Evolutionary conservation across 2,888 invertebrate genomes (phyloP).

Genomic region (Celastrina argiolus): DNA sequence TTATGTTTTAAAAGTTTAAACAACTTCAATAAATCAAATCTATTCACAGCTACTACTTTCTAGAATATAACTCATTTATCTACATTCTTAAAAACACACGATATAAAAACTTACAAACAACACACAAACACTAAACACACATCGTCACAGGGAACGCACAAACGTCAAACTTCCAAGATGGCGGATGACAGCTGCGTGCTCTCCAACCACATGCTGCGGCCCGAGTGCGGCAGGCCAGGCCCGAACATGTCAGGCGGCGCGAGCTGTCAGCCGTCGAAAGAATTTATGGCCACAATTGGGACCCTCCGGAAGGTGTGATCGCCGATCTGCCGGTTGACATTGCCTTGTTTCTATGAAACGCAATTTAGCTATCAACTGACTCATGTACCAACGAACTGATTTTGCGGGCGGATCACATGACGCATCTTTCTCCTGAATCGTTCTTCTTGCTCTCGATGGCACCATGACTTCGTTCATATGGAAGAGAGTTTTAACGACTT

Average conservation of each 20-base stretch:
- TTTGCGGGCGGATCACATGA: neutral
- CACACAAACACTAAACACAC: constrained; percentile 39
- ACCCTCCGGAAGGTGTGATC: constrained; percentile 60
- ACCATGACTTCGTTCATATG: too few species aligned
- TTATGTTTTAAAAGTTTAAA: neutral
- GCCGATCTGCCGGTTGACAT: constrained; percentile 42
- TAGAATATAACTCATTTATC: neutral
- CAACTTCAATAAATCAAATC: neutral
- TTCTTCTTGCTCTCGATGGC: too few species aligned
- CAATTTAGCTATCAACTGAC: constrained; percentile 18
- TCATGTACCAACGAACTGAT: constrained; percentile 13
- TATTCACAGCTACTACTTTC: neutral
- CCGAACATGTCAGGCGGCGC: constrained; percentile 57
- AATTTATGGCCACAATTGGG: constrained; percentile 66
- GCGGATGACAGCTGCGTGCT: constrained; percentile 54
- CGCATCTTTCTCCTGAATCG: neutral
- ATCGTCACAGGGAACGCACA: constrained; percentile 39
- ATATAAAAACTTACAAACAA: constrained; percentile 29
- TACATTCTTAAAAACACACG: too few species aligned
- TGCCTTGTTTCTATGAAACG: constrained; percentile 30
- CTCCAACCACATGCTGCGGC: constrained; percentile 56
- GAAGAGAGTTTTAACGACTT: too few species aligned
- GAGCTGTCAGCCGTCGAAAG: constrained; percentile 71
- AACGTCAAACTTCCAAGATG: constrained; percentile 47
- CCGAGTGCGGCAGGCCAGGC: constrained; percentile 51